Evolutionary conservation across 2,888 invertebrate species (phyloP).

Genomic region (Stenodema calcarata): DNA sequence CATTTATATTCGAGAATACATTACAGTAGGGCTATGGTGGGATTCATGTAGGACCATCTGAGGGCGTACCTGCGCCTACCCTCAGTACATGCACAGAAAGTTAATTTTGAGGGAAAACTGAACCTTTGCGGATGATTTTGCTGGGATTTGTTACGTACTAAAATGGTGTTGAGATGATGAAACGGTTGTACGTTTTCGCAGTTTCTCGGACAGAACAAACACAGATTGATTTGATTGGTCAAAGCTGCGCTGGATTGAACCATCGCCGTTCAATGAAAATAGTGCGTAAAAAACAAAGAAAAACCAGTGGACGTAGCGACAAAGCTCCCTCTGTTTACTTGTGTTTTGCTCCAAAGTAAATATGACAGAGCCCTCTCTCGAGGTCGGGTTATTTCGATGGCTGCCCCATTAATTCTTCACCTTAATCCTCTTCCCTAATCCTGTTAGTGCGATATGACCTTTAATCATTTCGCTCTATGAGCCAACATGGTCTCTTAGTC

Average conservation of each 20-base stretch:
- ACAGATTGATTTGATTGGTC: not conserved
- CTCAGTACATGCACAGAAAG: too few species aligned
- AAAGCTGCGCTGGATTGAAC: not conserved
- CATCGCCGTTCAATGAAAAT: not conserved
- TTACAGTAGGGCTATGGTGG: too few species aligned
- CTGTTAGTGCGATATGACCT: not conserved
- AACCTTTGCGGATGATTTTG: too few species aligned
- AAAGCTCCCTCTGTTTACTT: not conserved
- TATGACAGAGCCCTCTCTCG: not conserved
- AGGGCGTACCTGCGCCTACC: too few species aligned
- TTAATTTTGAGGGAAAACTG: too few species aligned
- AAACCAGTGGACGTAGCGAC: not conserved
- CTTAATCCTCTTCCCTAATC: not conserved
- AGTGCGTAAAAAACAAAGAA: not conserved
- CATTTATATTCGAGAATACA: too few species aligned
- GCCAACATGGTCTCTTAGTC: not conserved
- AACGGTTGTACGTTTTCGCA: too few species aligned
- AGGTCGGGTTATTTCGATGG: not conserved
- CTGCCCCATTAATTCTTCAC: not conserved
- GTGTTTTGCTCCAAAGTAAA: not conserved
- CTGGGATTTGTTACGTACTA: too few species aligned
- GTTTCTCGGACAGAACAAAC: too few species aligned
- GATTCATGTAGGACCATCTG: too few species aligned
- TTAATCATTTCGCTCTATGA: not conserved
- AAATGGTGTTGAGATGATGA: too few species aligned